A percentile compares a stretch with the other conserved stretches of the same genome.
These are phyloP conservation scores for Calcarius lapponicus DNA, from an alignment of 2,797 vertebrate genomes.

Conservation along the genomic window DNA sequence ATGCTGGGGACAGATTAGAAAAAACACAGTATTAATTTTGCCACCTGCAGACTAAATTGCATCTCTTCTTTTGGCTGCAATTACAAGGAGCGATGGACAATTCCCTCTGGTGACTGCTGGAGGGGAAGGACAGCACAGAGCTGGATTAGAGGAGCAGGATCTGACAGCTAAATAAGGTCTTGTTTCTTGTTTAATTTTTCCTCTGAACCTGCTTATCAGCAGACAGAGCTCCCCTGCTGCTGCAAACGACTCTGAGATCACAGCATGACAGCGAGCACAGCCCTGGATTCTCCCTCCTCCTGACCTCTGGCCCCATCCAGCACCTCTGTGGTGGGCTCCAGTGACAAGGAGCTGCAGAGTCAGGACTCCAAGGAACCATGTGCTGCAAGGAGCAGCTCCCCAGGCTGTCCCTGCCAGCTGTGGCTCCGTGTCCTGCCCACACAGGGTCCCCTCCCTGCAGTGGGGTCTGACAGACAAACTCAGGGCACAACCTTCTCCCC, in stretches of 20 bases:
- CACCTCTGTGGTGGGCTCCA: not conserved
- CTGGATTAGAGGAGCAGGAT: not conserved
- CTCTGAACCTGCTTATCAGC: not conserved
- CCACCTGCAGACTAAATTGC: conserved; percentile 51
- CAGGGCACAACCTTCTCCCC: not conserved
- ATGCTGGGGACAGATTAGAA: conserved; percentile 67
- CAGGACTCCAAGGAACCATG: fast-evolving
- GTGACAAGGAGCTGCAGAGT: not conserved
- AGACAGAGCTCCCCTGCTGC: not conserved
- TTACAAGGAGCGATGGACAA: not conserved
- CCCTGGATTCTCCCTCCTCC: not conserved
- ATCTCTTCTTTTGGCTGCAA: conserved; percentile 16
- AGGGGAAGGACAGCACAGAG: not conserved
- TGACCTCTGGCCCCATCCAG: not conserved
- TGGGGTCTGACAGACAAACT: not conserved
- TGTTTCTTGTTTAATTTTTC: not conserved
- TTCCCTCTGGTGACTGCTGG: conserved; percentile 6
- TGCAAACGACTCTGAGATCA: not conserved
- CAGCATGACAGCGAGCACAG: fast-evolving
- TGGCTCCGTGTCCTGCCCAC: fast-evolving
- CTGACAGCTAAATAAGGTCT: not conserved
- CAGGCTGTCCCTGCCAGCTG: fast-evolving
- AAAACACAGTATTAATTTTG: conserved; percentile 66
- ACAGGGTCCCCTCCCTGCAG: not conserved
- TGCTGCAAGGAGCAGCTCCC: not conserved